Conservation (phyloP, 2,888 invertebrate genomes). For the Drosophila multiciliata region DNA sequence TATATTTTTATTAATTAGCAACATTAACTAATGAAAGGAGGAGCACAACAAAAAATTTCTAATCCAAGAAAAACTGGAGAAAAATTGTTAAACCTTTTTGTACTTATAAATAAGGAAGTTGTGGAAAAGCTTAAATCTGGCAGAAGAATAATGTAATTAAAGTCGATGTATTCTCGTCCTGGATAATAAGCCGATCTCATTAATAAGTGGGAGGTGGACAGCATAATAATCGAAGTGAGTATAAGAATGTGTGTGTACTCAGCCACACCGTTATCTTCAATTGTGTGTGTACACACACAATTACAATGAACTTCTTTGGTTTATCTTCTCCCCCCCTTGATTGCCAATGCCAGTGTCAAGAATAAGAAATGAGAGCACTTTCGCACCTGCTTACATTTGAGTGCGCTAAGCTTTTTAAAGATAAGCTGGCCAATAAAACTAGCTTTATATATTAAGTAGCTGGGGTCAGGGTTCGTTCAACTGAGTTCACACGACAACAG, state of each 20-base stretch:
- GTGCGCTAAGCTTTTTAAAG: background rate
- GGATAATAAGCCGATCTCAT: background rate
- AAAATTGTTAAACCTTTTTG: background rate
- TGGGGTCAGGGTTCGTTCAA: background rate
- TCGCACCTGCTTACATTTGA: background rate
- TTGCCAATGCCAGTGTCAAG: background rate
- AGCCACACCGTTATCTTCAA: background rate
- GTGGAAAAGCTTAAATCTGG: background rate
- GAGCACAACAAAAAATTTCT: background rate
- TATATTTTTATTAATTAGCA: background rate
- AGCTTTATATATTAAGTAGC: background rate
- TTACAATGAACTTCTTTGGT: background rate
- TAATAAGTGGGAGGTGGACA: background rate
- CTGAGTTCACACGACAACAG: background rate
- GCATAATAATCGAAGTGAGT: background rate
- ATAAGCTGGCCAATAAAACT: background rate
- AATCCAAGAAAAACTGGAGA: background rate
- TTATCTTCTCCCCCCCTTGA: background rate
- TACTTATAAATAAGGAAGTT: background rate
- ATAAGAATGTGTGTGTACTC: background rate
- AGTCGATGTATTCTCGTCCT: background rate
- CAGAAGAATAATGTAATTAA: background rate
- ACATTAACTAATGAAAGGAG: background rate
- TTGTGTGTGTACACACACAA: background rate
- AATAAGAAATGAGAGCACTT: background rate